phyloP scores from a whole-genome alignment of 2,797 vertebrate species.

The Naso thynnoides region DNA sequence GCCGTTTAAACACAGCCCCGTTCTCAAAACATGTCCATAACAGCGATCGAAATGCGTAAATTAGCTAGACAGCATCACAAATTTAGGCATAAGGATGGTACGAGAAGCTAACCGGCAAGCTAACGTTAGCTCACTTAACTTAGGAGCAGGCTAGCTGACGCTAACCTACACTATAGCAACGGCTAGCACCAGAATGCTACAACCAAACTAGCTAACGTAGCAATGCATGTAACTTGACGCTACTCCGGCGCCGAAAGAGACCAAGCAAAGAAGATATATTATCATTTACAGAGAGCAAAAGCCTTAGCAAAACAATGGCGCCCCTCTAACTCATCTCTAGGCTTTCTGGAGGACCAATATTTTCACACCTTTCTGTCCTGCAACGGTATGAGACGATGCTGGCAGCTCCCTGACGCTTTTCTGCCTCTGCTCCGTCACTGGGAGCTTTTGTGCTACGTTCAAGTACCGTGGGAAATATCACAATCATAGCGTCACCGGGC shows the following conservation, averaged over 20 bases:
- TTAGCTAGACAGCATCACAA: background rate
- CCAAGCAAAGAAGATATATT: background rate
- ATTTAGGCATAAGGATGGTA: constrained; percentile 33
- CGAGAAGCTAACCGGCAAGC: constrained; percentile 71
- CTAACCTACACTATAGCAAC: constrained; percentile 56
- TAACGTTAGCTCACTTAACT: constrained; percentile 63
- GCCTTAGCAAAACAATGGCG: constrained; percentile 11
- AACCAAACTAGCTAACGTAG: constrained; percentile 55
- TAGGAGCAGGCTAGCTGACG: constrained; percentile 44
- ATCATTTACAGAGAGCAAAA: constrained; percentile 18
- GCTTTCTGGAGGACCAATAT: constrained; percentile 12
- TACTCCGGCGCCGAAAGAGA: constrained; percentile 11
- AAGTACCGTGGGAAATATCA: constrained; percentile 50
- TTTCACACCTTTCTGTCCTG: constrained; percentile 73
- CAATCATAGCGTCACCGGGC: background rate
- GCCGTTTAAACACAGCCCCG: background rate
- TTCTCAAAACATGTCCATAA: background rate
- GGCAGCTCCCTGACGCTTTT: constrained; percentile 65
- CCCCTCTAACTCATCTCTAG: background rate
- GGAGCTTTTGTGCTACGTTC: constrained; percentile 55
- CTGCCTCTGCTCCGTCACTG: constrained; percentile 67
- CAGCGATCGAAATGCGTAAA: background rate
- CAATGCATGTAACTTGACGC: constrained; percentile 47
- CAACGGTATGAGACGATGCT: constrained; percentile 68
- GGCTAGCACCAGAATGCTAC: constrained; percentile 65